Evolutionary conservation across 1,140 invertebrate genomes (phyloP), one percentile per base, ranked within the genome.

Genomic region (Drosophila elegans): DNA sequence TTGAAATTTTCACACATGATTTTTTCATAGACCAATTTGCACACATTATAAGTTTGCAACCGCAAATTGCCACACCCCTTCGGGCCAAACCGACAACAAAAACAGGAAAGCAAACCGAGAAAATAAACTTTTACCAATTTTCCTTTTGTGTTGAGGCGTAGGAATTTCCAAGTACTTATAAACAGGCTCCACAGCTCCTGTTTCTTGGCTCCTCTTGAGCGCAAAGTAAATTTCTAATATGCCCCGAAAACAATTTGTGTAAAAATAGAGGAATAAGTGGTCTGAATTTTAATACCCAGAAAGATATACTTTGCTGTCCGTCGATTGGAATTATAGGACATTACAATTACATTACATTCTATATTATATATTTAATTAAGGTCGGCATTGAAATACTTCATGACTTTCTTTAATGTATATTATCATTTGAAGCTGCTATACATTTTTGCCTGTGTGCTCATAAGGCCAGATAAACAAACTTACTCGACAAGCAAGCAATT

Each of bases 21-120:
- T 84, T 80, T 84, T 85, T 83, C 63, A 82, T 88, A 66, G 82
- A 61, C 83, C 82, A 86, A 86, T 86, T 86, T 86, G 83, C 82
- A 86, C 82, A 86, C 82, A 86, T 86, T 86, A 84, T 80, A 84
- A 84, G 72, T 84, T 84, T 67, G 51, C 46, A 57, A 62, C 68
- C 68, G 66, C 68, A 72, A 72, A 72, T 72, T 72, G 68, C 64
- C 66, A 71, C 52, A 71, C 66, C 68, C 64, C 68, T 41, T 34
- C n/a, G 64, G 62, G 67, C 42, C 67, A 69, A 27, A 46, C 62
- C 62, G 29, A 46, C 51, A 56, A 46, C 44, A 51, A 49, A 7
- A 32, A 27, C 27, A 49, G 51, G 51, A 52, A 41, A 41, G 39
- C 46, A 67, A 76, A 63, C 38, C 38, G 13, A 51, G 71, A 74